Percentiles rank a stretch among this genome's conserved stretches.
phyloP scores from a whole-genome alignment of 2,888 invertebrate species.

The Epinotia nisella region DNA sequence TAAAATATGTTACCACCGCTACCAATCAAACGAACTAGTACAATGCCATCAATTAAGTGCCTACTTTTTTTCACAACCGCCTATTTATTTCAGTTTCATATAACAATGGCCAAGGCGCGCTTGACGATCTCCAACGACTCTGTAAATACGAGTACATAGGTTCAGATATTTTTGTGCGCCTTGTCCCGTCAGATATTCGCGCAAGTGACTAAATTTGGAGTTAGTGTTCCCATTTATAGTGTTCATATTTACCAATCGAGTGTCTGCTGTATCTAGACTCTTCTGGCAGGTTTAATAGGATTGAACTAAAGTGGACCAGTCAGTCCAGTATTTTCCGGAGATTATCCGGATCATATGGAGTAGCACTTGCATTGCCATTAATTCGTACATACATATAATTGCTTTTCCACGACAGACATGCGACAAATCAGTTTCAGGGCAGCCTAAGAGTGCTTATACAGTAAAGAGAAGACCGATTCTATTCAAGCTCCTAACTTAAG shows the following conservation, averaged over 20 bases:
- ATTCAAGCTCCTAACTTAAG: too few species aligned
- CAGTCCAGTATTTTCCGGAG: constrained; percentile 33
- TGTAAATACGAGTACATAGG: too few species aligned
- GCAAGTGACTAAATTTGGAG: too few species aligned
- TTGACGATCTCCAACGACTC: too few species aligned
- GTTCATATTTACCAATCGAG: not conserved
- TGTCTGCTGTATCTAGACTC: not conserved
- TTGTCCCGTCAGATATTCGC: too few species aligned
- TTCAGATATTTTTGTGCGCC: too few species aligned
- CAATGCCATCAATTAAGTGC: not conserved
- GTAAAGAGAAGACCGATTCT: too few species aligned
- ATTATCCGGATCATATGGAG: constrained; percentile 35
- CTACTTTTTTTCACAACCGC: not conserved
- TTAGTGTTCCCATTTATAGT: too few species aligned
- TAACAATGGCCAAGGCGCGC: too few species aligned
- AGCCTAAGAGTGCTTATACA: too few species aligned
- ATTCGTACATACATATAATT: not conserved
- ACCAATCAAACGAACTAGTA: constrained; percentile 1
- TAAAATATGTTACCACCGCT: not conserved
- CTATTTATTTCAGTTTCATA: too few species aligned
- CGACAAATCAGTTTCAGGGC: not conserved
- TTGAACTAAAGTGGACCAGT: constrained; percentile 28
- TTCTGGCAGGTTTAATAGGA: constrained; percentile 22
- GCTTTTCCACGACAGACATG: not conserved
- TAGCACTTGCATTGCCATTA: constrained; percentile 29